Percentiles rank a stretch among this genome's conserved stretches.
Conservation (phyloP, 2,113 vertebrate genomes). For the Aphelocoma coerulescens region DNA sequence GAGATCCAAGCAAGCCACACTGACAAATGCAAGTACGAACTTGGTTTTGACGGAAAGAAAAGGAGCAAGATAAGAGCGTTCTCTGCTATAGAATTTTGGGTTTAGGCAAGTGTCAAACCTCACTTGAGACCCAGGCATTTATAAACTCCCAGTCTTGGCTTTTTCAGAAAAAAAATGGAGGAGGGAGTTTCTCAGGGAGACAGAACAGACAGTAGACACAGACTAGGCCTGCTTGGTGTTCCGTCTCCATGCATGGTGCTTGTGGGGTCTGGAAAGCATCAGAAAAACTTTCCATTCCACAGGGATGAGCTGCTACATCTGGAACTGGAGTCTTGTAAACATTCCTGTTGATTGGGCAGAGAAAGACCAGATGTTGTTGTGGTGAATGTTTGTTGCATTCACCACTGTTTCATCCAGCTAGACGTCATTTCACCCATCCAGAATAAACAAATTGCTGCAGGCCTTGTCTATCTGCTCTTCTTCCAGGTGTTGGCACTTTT, state of each 20-base stretch:
- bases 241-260: neutral
- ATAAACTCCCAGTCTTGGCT: neutral
- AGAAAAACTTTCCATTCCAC: neutral
- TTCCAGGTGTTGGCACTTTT: neutral
- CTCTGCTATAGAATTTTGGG: neutral
- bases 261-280: neutral
- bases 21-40: neutral
- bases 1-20: neutral
- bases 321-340: neutral
- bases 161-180: neutral
- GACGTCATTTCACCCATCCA: neutral
- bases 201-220: neutral
- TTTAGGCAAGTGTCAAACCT: neutral
- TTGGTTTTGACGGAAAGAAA: neutral
- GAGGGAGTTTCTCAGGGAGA: neutral
- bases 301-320: neutral
- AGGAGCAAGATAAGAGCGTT: neutral
- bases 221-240: neutral
- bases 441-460: neutral
- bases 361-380: neutral
- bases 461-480: neutral
- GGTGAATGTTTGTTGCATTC: neutral
- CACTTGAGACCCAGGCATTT: neutral
- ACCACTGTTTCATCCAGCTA: neutral
- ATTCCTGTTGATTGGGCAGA: neutral